phyloP scores from a whole-genome alignment of 2,797 vertebrate genomes.

The Cyclura pinguis region DNA sequence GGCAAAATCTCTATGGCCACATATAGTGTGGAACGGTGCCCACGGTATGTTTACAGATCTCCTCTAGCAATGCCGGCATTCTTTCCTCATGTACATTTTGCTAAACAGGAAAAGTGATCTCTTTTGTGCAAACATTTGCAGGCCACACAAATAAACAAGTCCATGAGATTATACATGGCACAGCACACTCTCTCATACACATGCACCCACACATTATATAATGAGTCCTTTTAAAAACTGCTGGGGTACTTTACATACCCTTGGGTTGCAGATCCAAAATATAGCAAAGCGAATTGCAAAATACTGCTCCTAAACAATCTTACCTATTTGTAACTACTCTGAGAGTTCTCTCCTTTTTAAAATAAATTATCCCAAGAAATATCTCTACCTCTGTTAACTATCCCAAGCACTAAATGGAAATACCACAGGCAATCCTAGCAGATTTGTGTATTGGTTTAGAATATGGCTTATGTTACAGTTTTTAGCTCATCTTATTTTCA shows the following conservation, averaged over 20 bases:
- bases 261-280: conserved; percentile 41
- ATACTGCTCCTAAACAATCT: background rate
- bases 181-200: background rate
- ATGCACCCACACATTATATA: conserved; percentile 50
- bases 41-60: background rate
- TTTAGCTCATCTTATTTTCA: too few species aligned
- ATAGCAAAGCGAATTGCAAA: background rate
- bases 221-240: conserved; percentile 17
- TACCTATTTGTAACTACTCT: background rate
- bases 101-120: background rate
- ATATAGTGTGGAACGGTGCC: background rate
- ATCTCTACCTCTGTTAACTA: too few species aligned
- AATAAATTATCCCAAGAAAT: background rate
- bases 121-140: conserved; percentile 7
- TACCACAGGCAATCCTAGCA: background rate
- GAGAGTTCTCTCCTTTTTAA: background rate
- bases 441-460: too few species aligned
- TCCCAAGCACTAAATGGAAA: background rate
- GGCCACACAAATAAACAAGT: background rate
- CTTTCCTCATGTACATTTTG: background rate
- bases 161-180: background rate
- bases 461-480: too few species aligned
- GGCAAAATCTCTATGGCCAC: background rate
- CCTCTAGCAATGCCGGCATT: background rate
- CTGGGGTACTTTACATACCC: background rate